phyloP scores from a whole-genome alignment of 2,797 vertebrate genomes.

The Ctenosaura bakeri region DNA sequence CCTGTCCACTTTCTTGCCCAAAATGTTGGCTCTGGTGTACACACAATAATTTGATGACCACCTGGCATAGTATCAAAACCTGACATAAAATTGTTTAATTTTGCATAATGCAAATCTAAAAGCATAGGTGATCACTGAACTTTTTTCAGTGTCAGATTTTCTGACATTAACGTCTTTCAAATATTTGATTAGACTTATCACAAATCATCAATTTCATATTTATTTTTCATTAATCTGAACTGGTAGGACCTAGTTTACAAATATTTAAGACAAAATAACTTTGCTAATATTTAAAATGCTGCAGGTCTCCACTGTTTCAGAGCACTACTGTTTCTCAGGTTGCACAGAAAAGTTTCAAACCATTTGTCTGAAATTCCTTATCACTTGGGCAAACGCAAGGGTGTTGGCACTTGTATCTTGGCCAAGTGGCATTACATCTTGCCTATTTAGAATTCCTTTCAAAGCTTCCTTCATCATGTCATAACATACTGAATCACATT shows the following conservation, averaged over 20 bases:
- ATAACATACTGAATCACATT: background rate
- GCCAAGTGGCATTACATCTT: background rate
- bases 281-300: background rate
- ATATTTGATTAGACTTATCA: background rate
- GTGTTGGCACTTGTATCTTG: background rate
- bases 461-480: background rate
- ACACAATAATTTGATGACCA: background rate
- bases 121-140: too few relatives aligned
- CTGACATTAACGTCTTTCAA: background rate
- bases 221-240: background rate
- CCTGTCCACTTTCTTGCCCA: background rate
- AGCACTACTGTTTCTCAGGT: background rate
- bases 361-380: constrained; percentile 6
- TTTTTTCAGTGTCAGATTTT: background rate
- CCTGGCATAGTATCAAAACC: background rate
- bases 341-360: background rate
- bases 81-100: background rate
- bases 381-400: background rate
- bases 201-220: background rate
- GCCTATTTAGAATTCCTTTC: constrained; percentile 16
- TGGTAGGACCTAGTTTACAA: background rate
- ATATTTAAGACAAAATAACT: background rate
- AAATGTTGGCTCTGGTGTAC: background rate
- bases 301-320: background rate
- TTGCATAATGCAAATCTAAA: background rate